These are phyloP conservation scores for Eupsittula cactorum DNA, from an alignment of 2,113 vertebrate genomes.

Conservation along the genomic window DNA sequence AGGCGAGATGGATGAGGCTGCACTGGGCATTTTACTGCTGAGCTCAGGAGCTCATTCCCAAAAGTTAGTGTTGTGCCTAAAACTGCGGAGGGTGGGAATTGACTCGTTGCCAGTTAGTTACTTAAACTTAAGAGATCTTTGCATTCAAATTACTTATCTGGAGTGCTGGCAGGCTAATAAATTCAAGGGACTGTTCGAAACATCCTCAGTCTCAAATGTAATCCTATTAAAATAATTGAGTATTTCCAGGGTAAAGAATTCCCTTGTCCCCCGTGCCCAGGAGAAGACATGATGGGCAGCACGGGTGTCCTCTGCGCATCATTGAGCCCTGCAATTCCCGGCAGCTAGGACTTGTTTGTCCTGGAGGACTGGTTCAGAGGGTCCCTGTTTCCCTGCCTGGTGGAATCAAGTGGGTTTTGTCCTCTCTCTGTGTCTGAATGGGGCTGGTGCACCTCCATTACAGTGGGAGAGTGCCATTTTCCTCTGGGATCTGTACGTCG, in stretches of 20 bases:
- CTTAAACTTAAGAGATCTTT: conserved; percentile 73
- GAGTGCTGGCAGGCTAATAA: conserved; percentile 71
- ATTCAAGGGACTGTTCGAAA: conserved; percentile 72
- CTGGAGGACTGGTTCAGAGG: not conserved
- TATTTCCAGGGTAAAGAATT: conserved; percentile 71
- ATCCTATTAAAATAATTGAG: conserved; percentile 80
- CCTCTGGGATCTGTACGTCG: not conserved
- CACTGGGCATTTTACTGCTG: not conserved
- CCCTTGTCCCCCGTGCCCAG: conserved; percentile 39
- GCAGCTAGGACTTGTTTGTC: not conserved
- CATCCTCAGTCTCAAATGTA: conserved; percentile 68
- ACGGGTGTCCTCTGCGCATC: conserved; percentile 57
- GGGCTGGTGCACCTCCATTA: not conserved
- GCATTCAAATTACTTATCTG: conserved; percentile 66
- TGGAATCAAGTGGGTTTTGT: not conserved
- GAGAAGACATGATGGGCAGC: conserved; percentile 48
- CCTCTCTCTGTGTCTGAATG: not conserved
- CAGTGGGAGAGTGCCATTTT: accelerated
- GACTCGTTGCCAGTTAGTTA: conserved; percentile 71
- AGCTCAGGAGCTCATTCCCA: not conserved
- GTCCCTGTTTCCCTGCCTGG: accelerated
- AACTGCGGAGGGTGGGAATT: conserved; percentile 10
- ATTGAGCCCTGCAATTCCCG: not conserved
- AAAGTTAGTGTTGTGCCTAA: conserved; percentile 1
- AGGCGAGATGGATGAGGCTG: not conserved